Conservation (phyloP, 1,140 invertebrate genomes). For the Parapsyche elsis region DNA sequence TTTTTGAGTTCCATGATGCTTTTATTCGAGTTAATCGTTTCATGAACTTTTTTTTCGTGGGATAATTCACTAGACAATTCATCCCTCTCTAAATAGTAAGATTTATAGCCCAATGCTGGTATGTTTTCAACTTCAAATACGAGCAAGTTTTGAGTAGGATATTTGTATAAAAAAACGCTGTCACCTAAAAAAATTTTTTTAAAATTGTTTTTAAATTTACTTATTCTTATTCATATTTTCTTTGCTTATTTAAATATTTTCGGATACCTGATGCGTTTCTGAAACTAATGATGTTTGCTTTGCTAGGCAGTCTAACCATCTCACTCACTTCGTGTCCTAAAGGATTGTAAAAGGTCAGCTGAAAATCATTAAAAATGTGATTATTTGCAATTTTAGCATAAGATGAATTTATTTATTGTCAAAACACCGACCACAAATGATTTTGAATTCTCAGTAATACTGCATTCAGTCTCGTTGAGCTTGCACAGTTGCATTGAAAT, state of each 20-base stretch:
- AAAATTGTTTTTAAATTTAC: neutral
- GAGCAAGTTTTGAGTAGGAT: conserved; percentile 73
- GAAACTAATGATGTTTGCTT: conserved; percentile 71
- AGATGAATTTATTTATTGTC: neutral
- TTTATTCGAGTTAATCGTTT: no score
- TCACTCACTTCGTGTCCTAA: conserved; percentile 73
- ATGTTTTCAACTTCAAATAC: conserved; percentile 73
- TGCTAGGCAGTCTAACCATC: conserved; percentile 79
- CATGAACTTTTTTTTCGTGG: no score
- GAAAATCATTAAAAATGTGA: neutral
- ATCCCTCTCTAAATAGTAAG: conserved; percentile 67
- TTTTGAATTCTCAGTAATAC: conserved; percentile 68
- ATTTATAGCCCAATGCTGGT: conserved; percentile 75
- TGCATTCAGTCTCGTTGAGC: conserved; percentile 46
- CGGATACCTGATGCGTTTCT: conserved; percentile 69
- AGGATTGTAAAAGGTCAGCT: conserved; percentile 86
- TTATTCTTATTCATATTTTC: neutral
- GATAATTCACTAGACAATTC: conserved; percentile 1
- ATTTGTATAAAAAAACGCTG: no score
- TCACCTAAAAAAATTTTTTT: conserved; percentile 56
- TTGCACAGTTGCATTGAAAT: conserved; percentile 39
- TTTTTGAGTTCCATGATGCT: no score
- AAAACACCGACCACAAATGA: conserved; percentile 69
- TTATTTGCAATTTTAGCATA: neutral
- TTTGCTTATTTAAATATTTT: neutral